Conservation (phyloP, 30 jellyfish, hydroid and myxozoan genomes). For the Calvadosia cruxmelitensis region DNA sequence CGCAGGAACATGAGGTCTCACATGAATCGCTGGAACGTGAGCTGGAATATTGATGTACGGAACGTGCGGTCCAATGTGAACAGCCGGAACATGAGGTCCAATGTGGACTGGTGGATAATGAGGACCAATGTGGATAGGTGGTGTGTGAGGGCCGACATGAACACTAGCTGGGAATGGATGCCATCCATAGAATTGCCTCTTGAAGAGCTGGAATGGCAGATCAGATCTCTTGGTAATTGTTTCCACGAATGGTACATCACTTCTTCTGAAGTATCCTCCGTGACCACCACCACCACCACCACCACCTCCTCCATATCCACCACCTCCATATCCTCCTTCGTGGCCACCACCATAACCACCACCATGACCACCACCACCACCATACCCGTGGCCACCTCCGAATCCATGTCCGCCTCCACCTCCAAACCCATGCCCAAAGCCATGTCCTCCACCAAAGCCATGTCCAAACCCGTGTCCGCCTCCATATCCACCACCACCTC, state of each 20-base stretch:
- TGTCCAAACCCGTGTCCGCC: conserved; percentile 52
- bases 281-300: conserved; percentile 25
- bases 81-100: conserved; percentile 98
- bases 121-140: conserved; percentile 96
- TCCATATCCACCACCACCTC: conserved; percentile 28
- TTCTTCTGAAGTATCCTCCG: conserved; percentile 15
- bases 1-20: conserved; percentile 94
- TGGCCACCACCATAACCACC: conserved; percentile 33
- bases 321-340: conserved; percentile 45
- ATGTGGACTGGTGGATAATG: conserved; percentile 95
- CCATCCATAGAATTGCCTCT: conserved; percentile 79
- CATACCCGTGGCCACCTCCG: conserved; percentile 34
- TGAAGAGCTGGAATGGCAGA: not conserved
- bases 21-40: conserved; percentile 96
- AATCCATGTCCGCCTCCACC: conserved; percentile 45
- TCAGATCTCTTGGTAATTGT: not conserved
- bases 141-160: conserved; percentile 96
- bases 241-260: not conserved
- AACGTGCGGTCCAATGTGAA: conserved; percentile 91
- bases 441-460: conserved; percentile 47
- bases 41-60: conserved; percentile 95
- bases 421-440: conserved; percentile 42
- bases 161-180: conserved; percentile 98
- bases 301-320: conserved; percentile 36
- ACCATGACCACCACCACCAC: conserved; percentile 46